Conservation (phyloP, 1,140 invertebrate species). For the Octopus sinensis region DNA sequence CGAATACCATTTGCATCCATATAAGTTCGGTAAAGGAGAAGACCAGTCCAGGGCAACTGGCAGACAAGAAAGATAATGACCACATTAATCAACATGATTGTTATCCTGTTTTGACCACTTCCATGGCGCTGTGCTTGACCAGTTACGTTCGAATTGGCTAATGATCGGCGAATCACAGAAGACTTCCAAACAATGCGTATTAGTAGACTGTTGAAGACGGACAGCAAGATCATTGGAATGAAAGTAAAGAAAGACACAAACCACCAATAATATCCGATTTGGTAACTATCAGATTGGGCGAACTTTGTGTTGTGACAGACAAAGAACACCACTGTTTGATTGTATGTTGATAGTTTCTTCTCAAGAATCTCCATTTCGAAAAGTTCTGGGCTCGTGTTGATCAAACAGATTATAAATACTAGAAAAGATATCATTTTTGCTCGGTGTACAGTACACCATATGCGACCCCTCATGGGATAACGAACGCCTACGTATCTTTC, state of each 20-base stretch:
- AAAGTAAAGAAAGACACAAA: constrained; percentile 68
- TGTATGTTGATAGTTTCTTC: not conserved
- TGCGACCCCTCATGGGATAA: constrained; percentile 72
- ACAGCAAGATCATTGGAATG: constrained; percentile 67
- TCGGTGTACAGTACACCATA: constrained; percentile 66
- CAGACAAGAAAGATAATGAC: constrained; percentile 73
- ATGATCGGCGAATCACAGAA: constrained; percentile 58
- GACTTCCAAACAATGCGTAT: constrained; percentile 67
- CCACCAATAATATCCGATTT: constrained; percentile 68
- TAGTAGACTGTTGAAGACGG: constrained; percentile 72
- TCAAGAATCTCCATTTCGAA: constrained; percentile 41
- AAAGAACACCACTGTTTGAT: constrained; percentile 20
- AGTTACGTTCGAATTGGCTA: constrained; percentile 57
- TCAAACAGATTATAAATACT: constrained; percentile 27
- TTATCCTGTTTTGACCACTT: constrained; percentile 62
- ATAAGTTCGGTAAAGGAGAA: constrained; percentile 38
- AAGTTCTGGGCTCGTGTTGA: constrained; percentile 41
- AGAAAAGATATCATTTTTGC: constrained; percentile 38
- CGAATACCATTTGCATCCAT: constrained; percentile 27
- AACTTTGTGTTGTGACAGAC: constrained; percentile 36
- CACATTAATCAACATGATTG: constrained; percentile 72
- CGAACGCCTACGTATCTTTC: constrained; percentile 76
- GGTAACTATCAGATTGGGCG: constrained; percentile 62
- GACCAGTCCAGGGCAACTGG: constrained; percentile 67
- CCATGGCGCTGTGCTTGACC: constrained; percentile 32